Evolutionary conservation across 1,140 invertebrate genomes (phyloP).

Genomic region (Microplitis mediator): DNA sequence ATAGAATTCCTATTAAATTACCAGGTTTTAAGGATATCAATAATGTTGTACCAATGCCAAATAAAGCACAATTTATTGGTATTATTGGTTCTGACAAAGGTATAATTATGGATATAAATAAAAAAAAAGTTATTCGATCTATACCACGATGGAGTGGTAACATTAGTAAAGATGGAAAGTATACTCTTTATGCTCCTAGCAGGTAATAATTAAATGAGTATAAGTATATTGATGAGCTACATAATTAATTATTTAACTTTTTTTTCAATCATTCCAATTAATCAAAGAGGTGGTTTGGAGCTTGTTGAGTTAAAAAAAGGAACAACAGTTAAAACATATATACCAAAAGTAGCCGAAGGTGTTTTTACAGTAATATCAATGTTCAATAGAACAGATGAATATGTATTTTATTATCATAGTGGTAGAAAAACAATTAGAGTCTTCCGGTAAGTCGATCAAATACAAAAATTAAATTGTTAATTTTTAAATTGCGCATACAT

Average conservation of each 20-base stretch:
- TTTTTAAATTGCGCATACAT: no score
- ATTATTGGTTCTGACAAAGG: slow-evolving; percentile 91
- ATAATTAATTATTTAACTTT: slow-evolving; percentile 36
- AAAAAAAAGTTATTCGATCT: slow-evolving; percentile 76
- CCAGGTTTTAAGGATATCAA: slow-evolving; percentile 72
- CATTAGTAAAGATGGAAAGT: slow-evolving; percentile 86
- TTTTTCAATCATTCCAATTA: neutral
- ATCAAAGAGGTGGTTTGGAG: slow-evolving; percentile 84
- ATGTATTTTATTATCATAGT: slow-evolving; percentile 96
- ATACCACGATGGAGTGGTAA: slow-evolving; percentile 84
- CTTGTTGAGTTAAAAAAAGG: slow-evolving; percentile 87
- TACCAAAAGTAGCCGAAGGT: slow-evolving; percentile 92
- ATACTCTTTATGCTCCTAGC: slow-evolving; percentile 89
- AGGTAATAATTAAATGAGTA: slow-evolving; percentile 53
- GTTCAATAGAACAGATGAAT: slow-evolving; percentile 93
- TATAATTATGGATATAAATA: slow-evolving; percentile 82
- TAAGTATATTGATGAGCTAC: slow-evolving; percentile 8
- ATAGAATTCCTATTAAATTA: slow-evolving; percentile 75
- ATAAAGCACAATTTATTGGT: slow-evolving; percentile 82
- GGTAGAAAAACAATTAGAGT: slow-evolving; percentile 90
- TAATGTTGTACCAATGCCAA: slow-evolving; percentile 76
- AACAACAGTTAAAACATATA: slow-evolving; percentile 80
- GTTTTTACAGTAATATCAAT: slow-evolving; percentile 94
- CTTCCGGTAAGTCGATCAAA: slow-evolving; percentile 71
- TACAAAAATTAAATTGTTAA: no score